Base-by-base conservation (phyloP, 2,888 invertebrate genomes). In the Meiosimyza platycephala region DNA sequence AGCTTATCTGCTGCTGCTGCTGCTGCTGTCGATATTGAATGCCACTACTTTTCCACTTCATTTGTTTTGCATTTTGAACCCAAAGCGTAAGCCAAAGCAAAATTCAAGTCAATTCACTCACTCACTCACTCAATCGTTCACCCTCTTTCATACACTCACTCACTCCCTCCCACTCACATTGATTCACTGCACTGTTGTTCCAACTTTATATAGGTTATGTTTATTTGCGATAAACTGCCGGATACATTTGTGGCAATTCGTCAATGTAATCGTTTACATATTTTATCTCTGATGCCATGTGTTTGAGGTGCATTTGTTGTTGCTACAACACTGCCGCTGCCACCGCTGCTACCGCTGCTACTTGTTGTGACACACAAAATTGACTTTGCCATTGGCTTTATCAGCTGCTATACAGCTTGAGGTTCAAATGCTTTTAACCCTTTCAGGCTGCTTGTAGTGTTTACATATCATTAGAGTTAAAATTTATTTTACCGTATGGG, bases 201-300 rank as follows among this genome's bases (percentile, higher is more conserved):
- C 5, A 40, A 40, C 40, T 40, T 9, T 40, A 40, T 40, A 2
- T 16, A 22, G 68, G 59, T 69, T 69, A 57, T 66, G 59, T 65
- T 22, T 57, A 28, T 33, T 57, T 47, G 59, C 60, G 66, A 69
- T 69, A 69, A 69, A 69, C 47, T 60, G 67, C 51, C 62, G 57
- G 47, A 47, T 67, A 59, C 63, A 62, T 60, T 60, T 47, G 18
- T 33, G 60, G 60, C 66, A 62, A 67, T 72, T 55, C 72, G 63
- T 72, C 72, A 72, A 72, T 40, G 67, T 54, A 62, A 62, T 60
- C 48, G 72, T 57, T 67, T 55, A 55, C 67, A 67, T 72, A 64
- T 72, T 67, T 67, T 55, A 72, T 15, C 48, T 47, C 40, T 70
- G 33, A 60, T 57, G 67, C 47, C 15, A 15, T 11, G 51, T 50